Percentiles rank a stretch among this genome's conserved stretches.
Evolutionary conservation across 2,888 invertebrate species (phyloP).

Genomic region (Antitype chi): DNA sequence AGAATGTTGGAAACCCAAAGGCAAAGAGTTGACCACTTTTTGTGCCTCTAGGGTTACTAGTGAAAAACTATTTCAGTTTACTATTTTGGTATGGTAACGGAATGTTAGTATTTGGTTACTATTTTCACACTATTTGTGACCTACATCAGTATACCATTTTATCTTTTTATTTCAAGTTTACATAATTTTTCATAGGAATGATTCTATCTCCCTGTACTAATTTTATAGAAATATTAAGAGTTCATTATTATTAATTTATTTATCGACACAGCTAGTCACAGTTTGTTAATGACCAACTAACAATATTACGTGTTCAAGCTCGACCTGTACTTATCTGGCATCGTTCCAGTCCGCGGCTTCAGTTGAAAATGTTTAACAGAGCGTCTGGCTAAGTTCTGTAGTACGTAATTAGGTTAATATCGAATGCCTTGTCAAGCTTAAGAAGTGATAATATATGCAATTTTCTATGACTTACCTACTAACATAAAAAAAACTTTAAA

Average conservation of each 20-base stretch:
- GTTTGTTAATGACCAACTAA: not conserved
- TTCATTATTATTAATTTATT: not conserved
- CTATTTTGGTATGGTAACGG: not conserved
- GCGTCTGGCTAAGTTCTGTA: conserved; percentile 7
- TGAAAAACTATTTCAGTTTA: conserved; percentile 21
- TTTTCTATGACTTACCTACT: no score
- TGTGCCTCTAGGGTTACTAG: not conserved
- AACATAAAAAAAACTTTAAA: no score
- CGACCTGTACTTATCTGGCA: conserved; percentile 17
- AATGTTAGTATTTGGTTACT: not conserved
- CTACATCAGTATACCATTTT: not conserved
- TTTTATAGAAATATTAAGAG: not conserved
- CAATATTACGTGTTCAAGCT: not conserved
- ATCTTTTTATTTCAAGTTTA: not conserved
- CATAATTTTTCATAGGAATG: not conserved
- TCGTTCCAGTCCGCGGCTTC: conserved; percentile 20
- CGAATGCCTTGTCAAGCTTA: not conserved
- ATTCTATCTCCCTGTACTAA: not conserved
- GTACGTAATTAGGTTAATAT: conserved; percentile 6
- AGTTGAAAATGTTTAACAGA: conserved; percentile 20
- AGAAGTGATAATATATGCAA: not conserved
- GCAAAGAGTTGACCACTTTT: not conserved
- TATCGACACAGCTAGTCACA: not conserved
- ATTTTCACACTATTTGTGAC: conserved; percentile 6
- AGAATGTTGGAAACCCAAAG: not conserved